Evolutionary conservation across 2,113 vertebrate species (phyloP), one percentile per base, ranked within the genome.

Genomic region (Nannobrachium achirus): DNA sequence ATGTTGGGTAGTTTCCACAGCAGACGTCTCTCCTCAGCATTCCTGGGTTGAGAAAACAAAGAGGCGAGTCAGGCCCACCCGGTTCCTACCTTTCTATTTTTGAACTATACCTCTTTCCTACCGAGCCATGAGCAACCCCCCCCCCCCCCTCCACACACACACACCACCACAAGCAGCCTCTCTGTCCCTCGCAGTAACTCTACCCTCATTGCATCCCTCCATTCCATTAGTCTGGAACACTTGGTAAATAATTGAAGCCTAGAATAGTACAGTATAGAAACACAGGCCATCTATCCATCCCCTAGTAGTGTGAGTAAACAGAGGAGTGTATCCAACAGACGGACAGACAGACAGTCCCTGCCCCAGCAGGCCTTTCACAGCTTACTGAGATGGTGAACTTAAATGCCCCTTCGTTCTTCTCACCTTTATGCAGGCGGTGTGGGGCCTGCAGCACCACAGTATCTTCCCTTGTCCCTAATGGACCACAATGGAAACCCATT

Each of bases 1-100:
- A 97, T 66, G 16, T 95, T 95, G 33, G 95, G 93, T 13, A 99
- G 92, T 74, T 94, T 95, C 97, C 97, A 98, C 48, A 95, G 91
- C 77, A 98, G 88, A 38, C 95, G 88, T 48, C 94, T 93, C 73
- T 98, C 96, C 40, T 97, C 95, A 19, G 95, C 79, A 56, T 95
- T 98, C 97, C 97, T 98, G 88, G 4, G 16, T n/a, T 62, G 79
- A 51, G 63, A 10, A 63, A 73, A 51, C 48, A 1, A 49, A 63
- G 49, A 2, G 0, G 20, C 61, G 18, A 56, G 69, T 25, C 42
- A 78, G 45, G 39, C 16, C 6, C 0, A 10, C 55, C 0, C 9
- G 1, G 4, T 42, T 38, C 16, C 51, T 8, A 7, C 19, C 33
- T 18, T 56, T 33, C 42, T 48, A 8, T 15, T 20, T 33, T 6